Percentiles rank a stretch among this genome's conserved stretches.
Conservation (phyloP, 1,140 invertebrate genomes). For the Trichonephila clavata region DNA sequence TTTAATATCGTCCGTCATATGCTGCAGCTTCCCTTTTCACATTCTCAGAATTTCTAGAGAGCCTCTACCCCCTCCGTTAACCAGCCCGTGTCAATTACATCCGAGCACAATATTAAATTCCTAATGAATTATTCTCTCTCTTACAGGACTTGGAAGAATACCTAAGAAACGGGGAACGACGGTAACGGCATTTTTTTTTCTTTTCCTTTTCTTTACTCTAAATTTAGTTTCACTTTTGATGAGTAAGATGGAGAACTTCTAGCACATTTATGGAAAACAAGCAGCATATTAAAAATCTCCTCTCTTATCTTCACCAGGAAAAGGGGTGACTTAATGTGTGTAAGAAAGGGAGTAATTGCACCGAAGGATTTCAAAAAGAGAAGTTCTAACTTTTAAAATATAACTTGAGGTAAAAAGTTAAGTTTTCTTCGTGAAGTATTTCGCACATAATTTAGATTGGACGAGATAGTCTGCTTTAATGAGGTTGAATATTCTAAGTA, state of each 20-base stretch:
- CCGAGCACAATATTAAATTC: slow-evolving; percentile 73
- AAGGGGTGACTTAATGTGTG: background rate
- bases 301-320: slow-evolving; percentile 2
- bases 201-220: background rate
- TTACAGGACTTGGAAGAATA: background rate
- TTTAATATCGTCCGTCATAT: slow-evolving; percentile 72
- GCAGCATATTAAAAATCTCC: slow-evolving; percentile 68
- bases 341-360: slow-evolving; percentile 6
- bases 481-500: background rate
- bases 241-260: slow-evolving; percentile 10
- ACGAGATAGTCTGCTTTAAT: background rate
- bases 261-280: slow-evolving; percentile 53
- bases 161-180: slow-evolving; percentile 2
- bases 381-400: background rate
- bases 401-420: background rate
- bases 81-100: slow-evolving; percentile 69
- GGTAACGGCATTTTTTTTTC: background rate
- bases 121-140: slow-evolving; percentile 71
- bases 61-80: slow-evolving; percentile 2
- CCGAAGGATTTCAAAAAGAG: background rate
- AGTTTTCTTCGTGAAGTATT: background rate
- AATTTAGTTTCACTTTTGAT: slow-evolving; percentile 68
- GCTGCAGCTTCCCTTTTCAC: slow-evolving; percentile 44
- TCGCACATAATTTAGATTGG: background rate
- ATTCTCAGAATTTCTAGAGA: slow-evolving; percentile 67